phyloP scores from a whole-genome alignment of 2,888 invertebrate species.

The Pycnomerus fuliginosus region DNA sequence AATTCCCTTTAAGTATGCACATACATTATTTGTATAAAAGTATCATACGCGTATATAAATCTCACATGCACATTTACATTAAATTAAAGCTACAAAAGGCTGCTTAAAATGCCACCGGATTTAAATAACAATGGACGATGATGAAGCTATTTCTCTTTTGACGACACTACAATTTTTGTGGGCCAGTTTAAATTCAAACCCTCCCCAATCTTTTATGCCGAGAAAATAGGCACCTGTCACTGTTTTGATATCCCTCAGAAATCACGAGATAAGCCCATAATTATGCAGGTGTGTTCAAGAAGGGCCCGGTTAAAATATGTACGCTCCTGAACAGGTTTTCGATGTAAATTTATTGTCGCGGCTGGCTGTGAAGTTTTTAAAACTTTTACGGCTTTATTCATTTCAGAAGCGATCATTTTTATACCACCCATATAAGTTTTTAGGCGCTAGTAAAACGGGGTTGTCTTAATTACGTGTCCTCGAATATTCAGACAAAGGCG shows the following conservation, averaged over 20 bases:
- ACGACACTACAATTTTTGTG: constrained; percentile 8
- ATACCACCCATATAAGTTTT: constrained; percentile 21
- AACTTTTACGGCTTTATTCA: constrained; percentile 23
- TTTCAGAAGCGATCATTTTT: constrained; percentile 21
- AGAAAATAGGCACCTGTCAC: constrained; percentile 19
- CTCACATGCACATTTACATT: constrained; percentile 16
- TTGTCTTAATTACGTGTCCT: constrained; percentile 14
- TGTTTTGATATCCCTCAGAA: constrained; percentile 9
- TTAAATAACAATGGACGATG: constrained; percentile 23
- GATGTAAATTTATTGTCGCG: constrained; percentile 22
- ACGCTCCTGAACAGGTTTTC: constrained; percentile 18
- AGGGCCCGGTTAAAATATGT: constrained; percentile 16
- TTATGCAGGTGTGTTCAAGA: constrained; percentile 20
- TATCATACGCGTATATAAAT: constrained; percentile 9
- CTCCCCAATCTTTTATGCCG: background rate
- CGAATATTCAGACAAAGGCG: constrained; percentile 22
- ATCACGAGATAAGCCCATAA: constrained; percentile 18
- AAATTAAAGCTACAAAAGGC: constrained; percentile 21
- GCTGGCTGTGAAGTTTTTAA: constrained; percentile 19
- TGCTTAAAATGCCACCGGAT: constrained; percentile 21
- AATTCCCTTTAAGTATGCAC: constrained; percentile 15
- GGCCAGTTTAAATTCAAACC: constrained; percentile 2
- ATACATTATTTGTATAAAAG: constrained; percentile 15
- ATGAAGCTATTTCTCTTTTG: constrained; percentile 20
- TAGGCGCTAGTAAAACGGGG: constrained; percentile 14